phyloP scores from a whole-genome alignment of 2,888 invertebrate species.

The Sericinus montela region DNA sequence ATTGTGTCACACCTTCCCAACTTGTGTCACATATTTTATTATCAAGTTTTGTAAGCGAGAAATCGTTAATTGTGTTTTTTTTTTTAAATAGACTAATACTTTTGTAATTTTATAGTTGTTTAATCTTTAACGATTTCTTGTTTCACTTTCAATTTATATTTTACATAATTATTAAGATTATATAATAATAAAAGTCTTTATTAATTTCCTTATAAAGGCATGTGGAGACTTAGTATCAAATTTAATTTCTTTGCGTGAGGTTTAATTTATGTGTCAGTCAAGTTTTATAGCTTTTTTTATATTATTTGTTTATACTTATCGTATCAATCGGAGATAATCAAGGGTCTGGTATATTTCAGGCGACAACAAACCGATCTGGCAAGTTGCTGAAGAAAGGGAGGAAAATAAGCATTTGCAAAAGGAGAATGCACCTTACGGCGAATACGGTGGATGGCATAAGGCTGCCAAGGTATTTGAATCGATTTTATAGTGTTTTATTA shows the following conservation, averaged over 20 bases:
- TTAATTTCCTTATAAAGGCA: too few species aligned
- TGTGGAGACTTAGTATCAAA: too few species aligned
- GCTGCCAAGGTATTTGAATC: conserved; percentile 86
- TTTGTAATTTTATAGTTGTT: conserved; percentile 1
- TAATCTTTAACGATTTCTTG: conserved; percentile 13
- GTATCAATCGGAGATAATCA: neutral
- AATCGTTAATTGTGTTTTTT: conserved; percentile 21
- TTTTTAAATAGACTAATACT: neutral
- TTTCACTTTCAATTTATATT: neutral
- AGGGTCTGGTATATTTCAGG: conserved; percentile 63
- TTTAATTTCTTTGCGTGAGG: too few species aligned
- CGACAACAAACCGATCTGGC: conserved; percentile 97
- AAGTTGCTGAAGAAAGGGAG: conserved; percentile 99
- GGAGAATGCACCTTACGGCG: conserved; percentile 93
- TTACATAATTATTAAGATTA: too few species aligned
- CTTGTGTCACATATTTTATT: conserved; percentile 72
- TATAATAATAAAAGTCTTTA: too few species aligned
- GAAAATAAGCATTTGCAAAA: conserved; percentile 95
- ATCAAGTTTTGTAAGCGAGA: conserved; percentile 20
- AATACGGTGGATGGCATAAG: conserved; percentile 98
- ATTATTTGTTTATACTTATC: neutral
- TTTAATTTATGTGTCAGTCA: too few species aligned
- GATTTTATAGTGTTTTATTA: too few species aligned
- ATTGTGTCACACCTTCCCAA: conserved; percentile 77
- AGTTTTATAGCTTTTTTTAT: too few species aligned